Evolutionary conservation across 2,797 vertebrate genomes (phyloP), one percentile per base, ranked within the genome.

Genomic region (Enteromius paludinosus): DNA sequence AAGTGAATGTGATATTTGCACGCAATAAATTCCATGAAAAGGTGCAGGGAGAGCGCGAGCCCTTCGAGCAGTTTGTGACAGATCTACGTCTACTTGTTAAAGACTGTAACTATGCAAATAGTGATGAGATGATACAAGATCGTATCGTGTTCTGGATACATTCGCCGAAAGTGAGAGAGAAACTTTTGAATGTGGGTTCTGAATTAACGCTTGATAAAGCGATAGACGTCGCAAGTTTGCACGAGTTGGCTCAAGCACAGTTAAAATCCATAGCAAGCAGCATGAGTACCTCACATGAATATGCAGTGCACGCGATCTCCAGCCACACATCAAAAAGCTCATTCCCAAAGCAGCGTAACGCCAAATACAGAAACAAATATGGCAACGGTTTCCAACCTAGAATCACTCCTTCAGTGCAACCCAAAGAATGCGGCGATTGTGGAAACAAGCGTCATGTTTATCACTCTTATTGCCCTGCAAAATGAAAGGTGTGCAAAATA

Each of bases 211-310:
- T 83, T 2, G 15, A 79, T 9, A 69, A 70, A 79, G 66, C 35
- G 5, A 54, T 41, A 38, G 78, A 71, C n/a, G 18, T 62, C 17
- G 25, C 64, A 68, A 70, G 64, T 33, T 70, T 49, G 56, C 35
- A 83, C 8, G 52, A 78, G 49, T 28, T 77, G 25, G 49, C 81
- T 23, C 81, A 70, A 41, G 64, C 45, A 77, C 64, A 83, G 59
- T 23, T 74, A 65, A 75, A 74, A n/a, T 20, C 18, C 49, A n/a
- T 47, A 6, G 10, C 20, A 43, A 71, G 68, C 18, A 79, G 14
- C 20, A 62, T 52, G 64, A 56, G 17, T n/a, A 66, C 23, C 5
- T n/a, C 4, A 20, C 15, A 3, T 14, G 71, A 82, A 17, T 30
- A 74, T 20, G 70, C 54, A 59, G 54, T 82, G 20, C 80, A 74